These are phyloP conservation scores for Metopia argyrocephala DNA, from an alignment of 2,888 invertebrate genomes.

Conservation along the genomic window DNA sequence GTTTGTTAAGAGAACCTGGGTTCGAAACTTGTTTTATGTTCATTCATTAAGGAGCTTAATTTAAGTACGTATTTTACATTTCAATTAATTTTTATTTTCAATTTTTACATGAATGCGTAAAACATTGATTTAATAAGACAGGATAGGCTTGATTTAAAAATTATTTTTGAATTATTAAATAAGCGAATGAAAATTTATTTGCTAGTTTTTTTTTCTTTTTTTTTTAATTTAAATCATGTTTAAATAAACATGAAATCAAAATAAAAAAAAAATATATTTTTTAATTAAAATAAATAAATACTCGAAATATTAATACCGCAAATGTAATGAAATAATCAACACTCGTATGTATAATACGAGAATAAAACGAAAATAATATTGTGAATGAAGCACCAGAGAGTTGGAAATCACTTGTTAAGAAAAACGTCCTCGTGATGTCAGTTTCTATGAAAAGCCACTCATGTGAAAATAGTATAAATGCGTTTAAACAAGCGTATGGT, in stretches of 20 bases:
- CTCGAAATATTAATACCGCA: conserved; percentile 20
- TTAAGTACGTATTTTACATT: not conserved
- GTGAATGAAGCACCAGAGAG: conserved; percentile 46
- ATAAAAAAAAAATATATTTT: conserved; percentile 25
- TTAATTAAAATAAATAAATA: conserved; percentile 12
- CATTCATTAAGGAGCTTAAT: too few species aligned
- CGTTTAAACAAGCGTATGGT: conserved; percentile 62
- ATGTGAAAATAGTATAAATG: conserved; percentile 61
- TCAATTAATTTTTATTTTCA: not conserved
- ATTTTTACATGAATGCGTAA: conserved; percentile 28
- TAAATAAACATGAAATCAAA: not conserved
- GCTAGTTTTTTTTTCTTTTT: not conserved
- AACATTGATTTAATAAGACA: conserved; percentile 33
- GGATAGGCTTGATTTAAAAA: conserved; percentile 28
- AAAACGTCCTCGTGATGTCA: conserved; percentile 63
- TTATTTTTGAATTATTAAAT: conserved; percentile 1
- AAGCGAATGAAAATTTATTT: not conserved
- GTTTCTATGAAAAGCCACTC: conserved; percentile 60
- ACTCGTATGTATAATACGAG: not conserved
- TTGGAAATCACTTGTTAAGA: conserved; percentile 53
- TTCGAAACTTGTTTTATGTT: too few species aligned
- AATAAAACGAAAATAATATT: conserved; percentile 57
- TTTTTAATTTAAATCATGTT: not conserved
- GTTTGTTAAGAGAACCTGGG: too few species aligned
- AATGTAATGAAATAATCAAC: conserved; percentile 44